phyloP scores from a whole-genome alignment of 92 coral and sea anemone species.

The Actinostola sp. region DNA sequence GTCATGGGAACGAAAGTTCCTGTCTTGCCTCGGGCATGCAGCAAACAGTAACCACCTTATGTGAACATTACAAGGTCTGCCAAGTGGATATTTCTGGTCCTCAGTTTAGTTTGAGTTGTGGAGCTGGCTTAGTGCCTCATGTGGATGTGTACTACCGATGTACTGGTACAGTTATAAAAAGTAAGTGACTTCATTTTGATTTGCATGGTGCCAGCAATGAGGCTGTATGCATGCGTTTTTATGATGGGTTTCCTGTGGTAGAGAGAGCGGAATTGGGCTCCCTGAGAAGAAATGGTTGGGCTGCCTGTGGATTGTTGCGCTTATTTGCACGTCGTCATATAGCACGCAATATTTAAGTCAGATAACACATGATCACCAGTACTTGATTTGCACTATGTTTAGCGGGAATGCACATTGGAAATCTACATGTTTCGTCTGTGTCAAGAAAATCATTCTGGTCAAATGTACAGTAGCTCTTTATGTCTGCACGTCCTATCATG shows the following conservation, averaged over 20 bases:
- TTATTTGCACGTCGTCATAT: no score
- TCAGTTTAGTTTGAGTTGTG: conserved; percentile 35
- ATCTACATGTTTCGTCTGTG: no score
- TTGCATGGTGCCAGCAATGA: not conserved
- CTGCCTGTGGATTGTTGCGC: no score
- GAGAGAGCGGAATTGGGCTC: not conserved
- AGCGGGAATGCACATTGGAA: no score
- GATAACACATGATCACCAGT: no score
- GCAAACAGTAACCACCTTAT: conserved; percentile 22
- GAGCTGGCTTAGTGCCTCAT: conserved; percentile 23
- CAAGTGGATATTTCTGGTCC: conserved; percentile 20
- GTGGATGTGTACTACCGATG: conserved; percentile 73
- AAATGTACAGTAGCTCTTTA: no score
- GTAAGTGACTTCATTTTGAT: conserved; percentile 22
- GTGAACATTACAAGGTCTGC: conserved; percentile 56
- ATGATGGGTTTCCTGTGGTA: not conserved
- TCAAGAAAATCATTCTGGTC: no score
- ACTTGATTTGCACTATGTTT: no score
- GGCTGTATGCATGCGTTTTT: not conserved
- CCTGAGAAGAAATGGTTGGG: no score
- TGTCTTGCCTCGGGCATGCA: conserved; percentile 29
- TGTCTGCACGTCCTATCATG: no score
- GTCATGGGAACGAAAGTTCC: not conserved
- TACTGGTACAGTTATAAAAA: conserved; percentile 46
- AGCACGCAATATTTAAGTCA: no score